Evolutionary conservation across 2,888 invertebrate genomes (phyloP).

Genomic region (Sycophila texana): DNA sequence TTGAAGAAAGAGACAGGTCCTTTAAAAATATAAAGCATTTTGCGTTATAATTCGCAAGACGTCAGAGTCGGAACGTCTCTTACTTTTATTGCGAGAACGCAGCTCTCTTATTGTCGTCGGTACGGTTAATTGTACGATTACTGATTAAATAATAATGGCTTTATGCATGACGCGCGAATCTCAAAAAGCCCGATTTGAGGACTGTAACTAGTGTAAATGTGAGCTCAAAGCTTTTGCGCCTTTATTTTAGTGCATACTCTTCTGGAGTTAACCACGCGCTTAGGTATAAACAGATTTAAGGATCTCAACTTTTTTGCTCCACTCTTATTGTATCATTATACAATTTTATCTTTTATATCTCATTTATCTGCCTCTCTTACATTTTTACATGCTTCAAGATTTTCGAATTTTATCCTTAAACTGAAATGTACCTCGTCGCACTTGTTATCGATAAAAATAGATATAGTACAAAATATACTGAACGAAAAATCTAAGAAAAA

Average conservation of each 20-base stretch:
- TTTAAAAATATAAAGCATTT: too few relatives aligned
- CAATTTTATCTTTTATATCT: neutral
- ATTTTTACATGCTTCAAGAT: neutral
- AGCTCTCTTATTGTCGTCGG: conserved; percentile 44
- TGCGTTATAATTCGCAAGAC: neutral
- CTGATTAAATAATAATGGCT: conserved; percentile 40
- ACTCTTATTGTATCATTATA: too few relatives aligned
- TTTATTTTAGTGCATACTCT: conserved; percentile 30
- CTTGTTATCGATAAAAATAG: too few relatives aligned
- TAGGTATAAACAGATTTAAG: neutral
- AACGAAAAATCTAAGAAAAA: too few relatives aligned
- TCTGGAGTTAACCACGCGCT: conserved; percentile 4
- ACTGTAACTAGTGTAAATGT: conserved; percentile 53
- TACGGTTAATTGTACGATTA: conserved; percentile 32
- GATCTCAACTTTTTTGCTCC: conserved; percentile 31
- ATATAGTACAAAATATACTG: too few relatives aligned
- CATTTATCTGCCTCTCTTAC: too few relatives aligned
- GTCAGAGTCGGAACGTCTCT: conserved; percentile 8
- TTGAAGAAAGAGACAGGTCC: too few relatives aligned
- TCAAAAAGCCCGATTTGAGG: conserved; percentile 24
- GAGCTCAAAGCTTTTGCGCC: conserved; percentile 31
- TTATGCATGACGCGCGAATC: conserved; percentile 42
- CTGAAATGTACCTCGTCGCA: too few relatives aligned
- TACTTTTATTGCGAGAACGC: conserved; percentile 33
- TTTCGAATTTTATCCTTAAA: neutral